Conservation (phyloP, 1,140 invertebrate species). For the Trachymyrmex septentrionalis region DNA sequence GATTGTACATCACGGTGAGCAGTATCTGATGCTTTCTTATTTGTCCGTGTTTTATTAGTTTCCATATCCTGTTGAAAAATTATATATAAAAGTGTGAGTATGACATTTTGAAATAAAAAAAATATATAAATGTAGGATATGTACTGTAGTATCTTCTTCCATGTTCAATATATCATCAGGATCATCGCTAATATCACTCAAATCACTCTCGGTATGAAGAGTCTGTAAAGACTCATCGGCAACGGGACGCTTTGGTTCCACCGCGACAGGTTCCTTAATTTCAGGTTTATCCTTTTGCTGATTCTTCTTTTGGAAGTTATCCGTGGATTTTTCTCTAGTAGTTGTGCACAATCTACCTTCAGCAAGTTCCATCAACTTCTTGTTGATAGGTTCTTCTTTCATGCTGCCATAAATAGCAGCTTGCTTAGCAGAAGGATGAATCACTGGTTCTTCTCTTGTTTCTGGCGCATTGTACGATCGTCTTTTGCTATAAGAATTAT, state of each 20-base stretch:
- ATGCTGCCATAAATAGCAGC: constrained; percentile 83
- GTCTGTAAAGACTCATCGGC: constrained; percentile 86
- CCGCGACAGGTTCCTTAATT: constrained; percentile 82
- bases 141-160: constrained; percentile 88
- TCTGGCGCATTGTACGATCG: constrained; percentile 82
- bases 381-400: constrained; percentile 86
- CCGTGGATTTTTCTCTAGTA: constrained; percentile 83
- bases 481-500: constrained; percentile 78
- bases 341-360: constrained; percentile 82
- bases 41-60: constrained; percentile 58
- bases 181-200: constrained; percentile 95
- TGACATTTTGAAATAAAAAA: constrained; percentile 38
- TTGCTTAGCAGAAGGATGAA: constrained; percentile 80
- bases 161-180: constrained; percentile 94
- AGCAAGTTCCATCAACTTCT: constrained; percentile 85
- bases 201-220: constrained; percentile 90
- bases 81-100: constrained; percentile 4
- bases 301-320: constrained; percentile 81
- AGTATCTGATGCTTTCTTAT: constrained; percentile 67
- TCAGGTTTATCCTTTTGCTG: constrained; percentile 81
- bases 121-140: constrained; percentile 36
- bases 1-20: constrained; percentile 69
- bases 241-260: constrained; percentile 86
- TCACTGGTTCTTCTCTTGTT: constrained; percentile 79
- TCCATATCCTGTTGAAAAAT: constrained; percentile 73